Percentiles rank a stretch among this genome's conserved stretches.
Evolutionary conservation across 2,113 vertebrate species (phyloP).

Genomic region (Xiphorhynchus elegans): DNA sequence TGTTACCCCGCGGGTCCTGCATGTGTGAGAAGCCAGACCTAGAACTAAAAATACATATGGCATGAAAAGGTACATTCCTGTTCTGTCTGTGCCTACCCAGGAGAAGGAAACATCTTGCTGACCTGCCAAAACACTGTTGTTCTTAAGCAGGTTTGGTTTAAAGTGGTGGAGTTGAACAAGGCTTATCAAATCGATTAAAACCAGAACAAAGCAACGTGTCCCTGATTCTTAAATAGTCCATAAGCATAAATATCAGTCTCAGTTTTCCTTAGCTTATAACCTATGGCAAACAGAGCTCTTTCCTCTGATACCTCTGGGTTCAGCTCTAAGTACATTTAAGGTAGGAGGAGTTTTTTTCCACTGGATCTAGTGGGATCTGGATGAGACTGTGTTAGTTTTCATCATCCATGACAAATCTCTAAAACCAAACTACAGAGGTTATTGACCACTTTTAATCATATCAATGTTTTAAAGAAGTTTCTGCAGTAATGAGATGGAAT

Average conservation of each 20-base stretch:
- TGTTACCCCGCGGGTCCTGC: background rate
- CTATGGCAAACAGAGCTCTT: background rate
- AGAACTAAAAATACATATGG: constrained; percentile 34
- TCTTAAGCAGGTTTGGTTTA: background rate
- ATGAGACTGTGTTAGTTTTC: background rate
- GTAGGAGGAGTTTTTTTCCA: background rate
- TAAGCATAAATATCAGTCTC: background rate
- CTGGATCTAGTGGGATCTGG: background rate
- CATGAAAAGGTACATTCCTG: constrained; percentile 39
- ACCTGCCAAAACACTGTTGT: constrained; percentile 22
- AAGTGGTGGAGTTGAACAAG: background rate
- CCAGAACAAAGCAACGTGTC: background rate
- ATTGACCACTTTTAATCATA: background rate
- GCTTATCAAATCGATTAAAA: constrained; percentile 2
- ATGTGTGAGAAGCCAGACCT: constrained; percentile 14
- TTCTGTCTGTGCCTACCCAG: background rate
- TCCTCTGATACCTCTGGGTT: background rate
- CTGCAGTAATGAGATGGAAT: background rate
- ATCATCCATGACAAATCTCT: background rate
- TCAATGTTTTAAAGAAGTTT: background rate
- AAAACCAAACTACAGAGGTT: background rate
- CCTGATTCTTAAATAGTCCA: background rate
- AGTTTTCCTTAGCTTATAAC: background rate
- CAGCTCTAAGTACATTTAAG: background rate
- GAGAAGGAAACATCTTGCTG: background rate